Conservation (phyloP, 2,888 invertebrate species). For the Diloba caeruleocephala region DNA sequence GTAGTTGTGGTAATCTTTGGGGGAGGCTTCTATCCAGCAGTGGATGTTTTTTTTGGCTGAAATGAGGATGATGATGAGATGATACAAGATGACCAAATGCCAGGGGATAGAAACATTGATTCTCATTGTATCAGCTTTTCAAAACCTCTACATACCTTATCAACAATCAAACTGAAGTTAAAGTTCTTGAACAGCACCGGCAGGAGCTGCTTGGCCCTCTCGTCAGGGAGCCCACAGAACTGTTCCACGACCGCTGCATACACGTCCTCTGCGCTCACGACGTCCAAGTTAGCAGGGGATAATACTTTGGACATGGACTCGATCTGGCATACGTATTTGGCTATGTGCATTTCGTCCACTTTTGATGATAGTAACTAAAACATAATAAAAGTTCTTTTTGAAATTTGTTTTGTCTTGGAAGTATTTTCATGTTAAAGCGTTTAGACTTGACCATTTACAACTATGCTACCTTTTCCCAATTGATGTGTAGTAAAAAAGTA, state of each 20-base stretch:
- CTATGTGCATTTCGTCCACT: conserved; percentile 64
- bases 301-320: conserved; percentile 70
- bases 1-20: no score
- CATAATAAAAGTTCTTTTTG: background rate
- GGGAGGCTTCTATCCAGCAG: no score
- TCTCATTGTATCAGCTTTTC: no score
- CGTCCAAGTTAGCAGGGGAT: conserved; percentile 62
- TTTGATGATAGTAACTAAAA: conserved; percentile 69
- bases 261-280: conserved; percentile 72
- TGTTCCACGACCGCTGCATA: conserved; percentile 76
- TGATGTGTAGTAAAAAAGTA: no score
- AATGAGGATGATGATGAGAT: no score
- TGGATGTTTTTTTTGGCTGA: no score
- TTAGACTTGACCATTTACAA: no score
- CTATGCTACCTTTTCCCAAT: no score
- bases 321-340: conserved; percentile 70
- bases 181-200: conserved; percentile 79
- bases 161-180: conserved; percentile 73
- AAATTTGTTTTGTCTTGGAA: no score
- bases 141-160: conserved; percentile 75
- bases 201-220: conserved; percentile 74
- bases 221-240: conserved; percentile 82
- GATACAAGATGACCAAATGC: no score
- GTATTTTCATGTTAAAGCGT: no score
- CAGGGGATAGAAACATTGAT: no score